Evolutionary conservation across 1,140 invertebrate genomes (phyloP), one percentile per base, ranked within the genome.

Genomic region (Tetragonula clypearis): DNA sequence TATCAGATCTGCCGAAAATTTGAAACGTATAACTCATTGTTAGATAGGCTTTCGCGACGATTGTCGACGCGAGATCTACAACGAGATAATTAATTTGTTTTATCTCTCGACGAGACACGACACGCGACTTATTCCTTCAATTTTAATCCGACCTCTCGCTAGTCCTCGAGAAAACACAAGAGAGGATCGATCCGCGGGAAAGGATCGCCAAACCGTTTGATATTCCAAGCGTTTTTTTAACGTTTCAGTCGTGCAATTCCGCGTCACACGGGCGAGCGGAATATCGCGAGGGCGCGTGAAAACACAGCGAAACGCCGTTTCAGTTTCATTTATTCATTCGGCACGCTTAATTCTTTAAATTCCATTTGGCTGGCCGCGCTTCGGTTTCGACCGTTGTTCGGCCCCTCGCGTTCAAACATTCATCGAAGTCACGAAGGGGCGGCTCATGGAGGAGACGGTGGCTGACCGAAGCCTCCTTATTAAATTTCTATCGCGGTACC

Each of bases 401-500:
- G 0, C 53, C 19, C 35, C 6, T 35, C 15, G 19, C 23, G 26
- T 5, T 83, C 12, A 83, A 83, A 83, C 62, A 83, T 83, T 83
- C 26, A 83, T 69, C 74, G 49, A 15, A 4, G 53, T 56, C 11
- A 49, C 26, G 35, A 41, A n/a, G 23, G 12, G n/a, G 23, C 15
- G 14, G 68, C 6, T 14, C 2, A 11, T 17, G 17, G 66, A 17
- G 53, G 15, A 12, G 49, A 23, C 6, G 49, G 30, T 49, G 14
- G n/a, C 19, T n/a, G 49, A 4, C 49, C 30, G 21, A 49, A 41
- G 23, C n/a, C n/a, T 83, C n/a, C 74, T 83, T 83, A 83, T 83
- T 83, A 83, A 83, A 83, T 78, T 83, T 83, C 81, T 68, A 83
- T 83, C 74, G 65, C 74, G 65, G 53, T 77, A 55, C 65, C 35